Percentiles rank a stretch among this genome's conserved stretches.
These are phyloP conservation scores for Scaptomyza reducta DNA, from an alignment of 2,888 invertebrate genomes.

Conservation along the genomic window DNA sequence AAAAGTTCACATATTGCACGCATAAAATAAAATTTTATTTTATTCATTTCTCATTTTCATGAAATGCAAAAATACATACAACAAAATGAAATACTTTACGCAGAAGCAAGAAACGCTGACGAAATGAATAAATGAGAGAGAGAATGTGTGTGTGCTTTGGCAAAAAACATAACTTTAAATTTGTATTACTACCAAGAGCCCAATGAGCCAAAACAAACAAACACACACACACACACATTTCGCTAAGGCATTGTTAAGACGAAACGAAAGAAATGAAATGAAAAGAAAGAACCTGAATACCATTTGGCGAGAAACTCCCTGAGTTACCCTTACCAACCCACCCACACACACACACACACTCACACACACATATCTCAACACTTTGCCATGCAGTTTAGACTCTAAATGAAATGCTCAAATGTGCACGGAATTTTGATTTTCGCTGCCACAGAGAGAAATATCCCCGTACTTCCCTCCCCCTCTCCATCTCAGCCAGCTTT, in stretches of 20 bases:
- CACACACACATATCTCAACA: conserved; percentile 19
- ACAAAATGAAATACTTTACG: conserved; percentile 42
- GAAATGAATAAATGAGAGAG: conserved; percentile 73
- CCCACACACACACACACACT: not conserved
- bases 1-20: conserved; percentile 81
- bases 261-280: conserved; percentile 27
- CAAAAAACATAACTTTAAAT: conserved; percentile 77
- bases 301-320: conserved; percentile 65
- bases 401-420: conserved; percentile 83
- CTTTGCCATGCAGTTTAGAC: conserved; percentile 65
- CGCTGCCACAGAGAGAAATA: conserved; percentile 27
- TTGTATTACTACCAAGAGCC: conserved; percentile 77
- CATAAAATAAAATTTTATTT: conserved; percentile 83
- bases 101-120: conserved; percentile 51
- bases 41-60: conserved; percentile 80
- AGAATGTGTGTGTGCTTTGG: conserved; percentile 49
- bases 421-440: conserved; percentile 83
- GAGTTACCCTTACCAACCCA: conserved; percentile 24
- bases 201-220: conserved; percentile 61
- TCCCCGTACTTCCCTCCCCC: not conserved
- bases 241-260: conserved; percentile 62
- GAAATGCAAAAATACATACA: conserved; percentile 66
- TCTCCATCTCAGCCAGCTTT: not conserved
- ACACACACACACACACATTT: conserved; percentile 15
- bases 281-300: conserved; percentile 61